Base-by-base conservation (phyloP, 1,140 invertebrate genomes). In the Diploscapter pachys region DNA sequence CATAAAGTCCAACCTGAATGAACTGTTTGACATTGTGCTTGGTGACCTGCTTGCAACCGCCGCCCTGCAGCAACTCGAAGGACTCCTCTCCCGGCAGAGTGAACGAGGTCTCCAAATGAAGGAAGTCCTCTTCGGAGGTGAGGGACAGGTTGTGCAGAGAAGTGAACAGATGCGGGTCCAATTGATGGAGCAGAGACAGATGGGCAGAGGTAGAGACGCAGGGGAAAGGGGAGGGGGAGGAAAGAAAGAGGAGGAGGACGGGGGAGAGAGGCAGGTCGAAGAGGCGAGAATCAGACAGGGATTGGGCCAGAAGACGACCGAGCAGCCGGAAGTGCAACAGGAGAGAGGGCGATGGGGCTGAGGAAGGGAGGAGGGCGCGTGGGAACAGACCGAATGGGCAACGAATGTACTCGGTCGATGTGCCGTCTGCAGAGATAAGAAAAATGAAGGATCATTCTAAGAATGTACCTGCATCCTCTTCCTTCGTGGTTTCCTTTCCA, bases 301-400 rank as follows among this genome's bases (percentile, higher is more conserved):
- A 94, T 88, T 99, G 98, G 2, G 96, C 97, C 93, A 99, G 96
- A 85, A 99, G 95, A 85, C 97, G 98, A 50, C 96, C 96, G 63
- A 99, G 89, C 31, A 83, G 31, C 31, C 31, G 31, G 31, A 31
- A 31, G 31, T 31, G 31, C 31, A 31, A 31, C 31, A 31, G 31
- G 31, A 31, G 31, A 31, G 31, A 31, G 31, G 31, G 31, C 31
- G 31, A 31, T 31, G 31, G 31, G 31, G 31, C 31, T 31, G 31
- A 31, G 1, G 31, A 31, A 31, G 31, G 31, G 31, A 31, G 31
- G 31, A 31, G 31, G 31, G 31, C 31, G 31, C 31, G 31, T 31
- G 31, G 31, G 31, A 31, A 31, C 31, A 31, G 31, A 31, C 31
- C 31, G 31, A 31, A 31, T 31, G 31, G 31, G 31, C 31, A 31